Evolutionary conservation across 2,888 invertebrate genomes (phyloP).

Genomic region (Leptodirus hochenwartii): DNA sequence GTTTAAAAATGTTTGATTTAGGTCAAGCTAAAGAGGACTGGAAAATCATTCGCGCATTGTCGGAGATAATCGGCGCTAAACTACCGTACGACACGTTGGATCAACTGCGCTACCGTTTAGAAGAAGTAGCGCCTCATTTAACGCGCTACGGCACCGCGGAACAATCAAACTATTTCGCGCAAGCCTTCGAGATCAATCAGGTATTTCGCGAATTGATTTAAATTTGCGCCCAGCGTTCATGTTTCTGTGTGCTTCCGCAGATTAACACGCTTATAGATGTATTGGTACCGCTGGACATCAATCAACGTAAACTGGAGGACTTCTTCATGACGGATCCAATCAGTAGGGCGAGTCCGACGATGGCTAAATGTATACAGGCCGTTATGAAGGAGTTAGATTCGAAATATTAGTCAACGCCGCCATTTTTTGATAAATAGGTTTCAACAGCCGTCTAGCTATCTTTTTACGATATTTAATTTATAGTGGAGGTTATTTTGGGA

Average conservation of each 20-base stretch:
- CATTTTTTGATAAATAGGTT: too few species aligned
- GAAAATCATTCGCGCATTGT: slow-evolving; percentile 94
- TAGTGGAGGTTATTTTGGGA: too few species aligned
- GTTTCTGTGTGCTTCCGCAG: background rate
- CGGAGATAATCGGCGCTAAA: slow-evolving; percentile 56
- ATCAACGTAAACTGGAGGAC: slow-evolving; percentile 61
- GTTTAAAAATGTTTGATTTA: too few species aligned
- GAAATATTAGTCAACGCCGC: background rate
- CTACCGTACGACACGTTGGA: slow-evolving; percentile 71
- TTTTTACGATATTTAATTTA: too few species aligned
- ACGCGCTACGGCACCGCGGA: slow-evolving; percentile 71
- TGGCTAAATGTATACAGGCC: slow-evolving; percentile 96
- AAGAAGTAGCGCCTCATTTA: slow-evolving; percentile 77
- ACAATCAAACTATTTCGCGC: slow-evolving; percentile 64
- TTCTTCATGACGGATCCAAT: slow-evolving; percentile 94
- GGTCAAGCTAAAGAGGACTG: slow-evolving; percentile 90
- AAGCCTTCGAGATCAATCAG: slow-evolving; percentile 56
- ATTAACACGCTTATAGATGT: background rate
- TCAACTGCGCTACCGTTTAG: slow-evolving; percentile 65
- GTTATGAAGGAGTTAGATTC: slow-evolving; percentile 25
- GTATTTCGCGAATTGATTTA: too few species aligned
- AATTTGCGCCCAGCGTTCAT: slow-evolving; percentile 9
- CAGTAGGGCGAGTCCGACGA: slow-evolving; percentile 90
- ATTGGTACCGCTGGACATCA: slow-evolving; percentile 41
- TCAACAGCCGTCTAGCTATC: too few species aligned